Evolutionary conservation across 2,888 invertebrate genomes (phyloP).

Genomic region (Drosophila anceps): DNA sequence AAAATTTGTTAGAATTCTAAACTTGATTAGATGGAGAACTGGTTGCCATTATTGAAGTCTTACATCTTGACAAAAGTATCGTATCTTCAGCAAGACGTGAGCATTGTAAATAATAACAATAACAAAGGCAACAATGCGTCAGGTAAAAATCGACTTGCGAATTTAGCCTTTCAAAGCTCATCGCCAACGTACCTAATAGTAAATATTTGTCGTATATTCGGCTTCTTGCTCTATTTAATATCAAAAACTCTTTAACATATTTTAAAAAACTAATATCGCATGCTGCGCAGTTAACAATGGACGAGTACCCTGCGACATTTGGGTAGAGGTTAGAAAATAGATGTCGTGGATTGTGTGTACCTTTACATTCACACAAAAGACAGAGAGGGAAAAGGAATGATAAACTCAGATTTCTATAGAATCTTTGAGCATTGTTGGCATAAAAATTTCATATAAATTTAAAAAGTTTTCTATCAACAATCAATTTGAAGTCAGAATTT

Average conservation of each 20-base stretch:
- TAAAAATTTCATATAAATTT: background rate
- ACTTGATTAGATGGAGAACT: conserved; percentile 15
- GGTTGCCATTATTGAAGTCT: conserved; percentile 17
- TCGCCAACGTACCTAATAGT: background rate
- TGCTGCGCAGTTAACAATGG: background rate
- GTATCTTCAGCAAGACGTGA: conserved; percentile 5
- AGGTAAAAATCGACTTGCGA: conserved; percentile 38
- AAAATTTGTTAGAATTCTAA: conserved; percentile 63
- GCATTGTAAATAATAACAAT: conserved; percentile 1
- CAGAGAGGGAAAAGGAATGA: background rate
- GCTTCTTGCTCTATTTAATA: conserved; percentile 12
- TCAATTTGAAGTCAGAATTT: background rate
- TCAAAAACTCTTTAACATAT: conserved; percentile 37
- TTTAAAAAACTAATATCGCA: conserved; percentile 43
- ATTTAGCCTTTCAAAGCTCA: conserved; percentile 33
- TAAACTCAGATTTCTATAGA: background rate
- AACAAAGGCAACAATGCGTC: conserved; percentile 13
- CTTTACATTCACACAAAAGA: background rate
- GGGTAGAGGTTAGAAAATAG: background rate
- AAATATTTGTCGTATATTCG: conserved; percentile 7
- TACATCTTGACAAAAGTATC: conserved; percentile 34
- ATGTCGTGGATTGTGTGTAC: background rate
- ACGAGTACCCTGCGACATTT: background rate
- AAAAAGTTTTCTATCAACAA: background rate
- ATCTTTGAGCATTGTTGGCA: background rate